phyloP scores from a whole-genome alignment of 2,888 invertebrate genomes.

The Harpalus rufipes region DNA sequence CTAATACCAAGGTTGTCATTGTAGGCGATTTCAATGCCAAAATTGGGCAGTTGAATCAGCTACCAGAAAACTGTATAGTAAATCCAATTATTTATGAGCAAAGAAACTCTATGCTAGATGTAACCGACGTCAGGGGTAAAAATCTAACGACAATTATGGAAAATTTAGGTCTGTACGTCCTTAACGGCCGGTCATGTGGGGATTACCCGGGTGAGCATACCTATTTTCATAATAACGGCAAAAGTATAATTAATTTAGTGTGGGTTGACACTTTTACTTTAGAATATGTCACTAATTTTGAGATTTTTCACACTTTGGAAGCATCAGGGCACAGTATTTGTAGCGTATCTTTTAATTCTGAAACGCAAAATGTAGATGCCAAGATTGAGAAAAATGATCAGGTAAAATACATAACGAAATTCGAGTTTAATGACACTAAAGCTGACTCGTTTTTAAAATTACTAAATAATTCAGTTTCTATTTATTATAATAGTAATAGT shows the following conservation, averaged over 20 bases:
- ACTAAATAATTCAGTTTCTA: neutral
- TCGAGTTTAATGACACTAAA: neutral
- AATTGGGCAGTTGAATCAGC: neutral
- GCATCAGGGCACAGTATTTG: slow-evolving; percentile 17
- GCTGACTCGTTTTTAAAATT: neutral
- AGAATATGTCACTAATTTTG: neutral
- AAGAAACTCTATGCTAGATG: neutral
- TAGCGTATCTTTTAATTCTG: neutral
- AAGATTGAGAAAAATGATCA: neutral
- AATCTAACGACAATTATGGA: neutral
- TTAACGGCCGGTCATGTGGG: neutral
- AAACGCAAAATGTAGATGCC: neutral
- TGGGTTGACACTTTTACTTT: neutral
- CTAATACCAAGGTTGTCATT: neutral
- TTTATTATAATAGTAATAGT: slow-evolving; percentile 10
- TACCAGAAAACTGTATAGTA: neutral
- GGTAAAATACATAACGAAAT: neutral
- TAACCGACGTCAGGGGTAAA: neutral
- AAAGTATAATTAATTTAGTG: slow-evolving; percentile 13
- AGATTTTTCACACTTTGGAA: neutral
- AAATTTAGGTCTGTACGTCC: neutral
- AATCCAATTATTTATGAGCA: neutral
- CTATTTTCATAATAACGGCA: neutral
- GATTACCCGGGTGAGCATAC: neutral
- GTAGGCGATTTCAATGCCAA: neutral